These are phyloP conservation scores for Philaenus spumarius DNA, from an alignment of 1,140 invertebrate species.

Conservation along the genomic window DNA sequence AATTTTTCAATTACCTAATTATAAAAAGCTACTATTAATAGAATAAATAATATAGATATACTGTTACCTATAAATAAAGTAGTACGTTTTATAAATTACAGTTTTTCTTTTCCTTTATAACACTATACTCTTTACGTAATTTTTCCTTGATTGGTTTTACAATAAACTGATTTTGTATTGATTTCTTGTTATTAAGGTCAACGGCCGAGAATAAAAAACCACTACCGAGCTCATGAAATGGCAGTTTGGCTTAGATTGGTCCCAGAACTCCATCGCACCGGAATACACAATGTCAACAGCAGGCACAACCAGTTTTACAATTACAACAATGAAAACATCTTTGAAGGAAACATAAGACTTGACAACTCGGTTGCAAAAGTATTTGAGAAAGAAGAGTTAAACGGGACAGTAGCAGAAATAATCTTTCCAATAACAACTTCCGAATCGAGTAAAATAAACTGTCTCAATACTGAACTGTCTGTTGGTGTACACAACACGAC, in stretches of 20 bases:
- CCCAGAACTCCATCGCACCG: conserved; percentile 73
- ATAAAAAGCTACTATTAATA: too few relatives aligned
- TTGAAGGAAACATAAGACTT: conserved; percentile 69
- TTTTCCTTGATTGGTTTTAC: too few relatives aligned
- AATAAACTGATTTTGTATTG: too few relatives aligned
- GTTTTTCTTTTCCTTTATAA: too few relatives aligned
- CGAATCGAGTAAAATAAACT: conserved; percentile 37
- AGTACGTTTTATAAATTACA: too few relatives aligned
- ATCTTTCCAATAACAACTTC: conserved; percentile 44
- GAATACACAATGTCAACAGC: conserved; percentile 75
- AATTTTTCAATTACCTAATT: too few relatives aligned
- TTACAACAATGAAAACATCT: conserved; percentile 70
- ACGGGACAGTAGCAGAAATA: conserved; percentile 18
- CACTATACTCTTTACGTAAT: too few relatives aligned
- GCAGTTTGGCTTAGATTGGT: conserved; percentile 86
- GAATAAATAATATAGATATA: too few relatives aligned
- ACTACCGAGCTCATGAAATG: conserved; percentile 83
- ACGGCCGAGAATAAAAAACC: conserved; percentile 63
- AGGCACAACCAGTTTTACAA: conserved; percentile 74
- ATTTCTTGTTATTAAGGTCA: conserved; percentile 47
- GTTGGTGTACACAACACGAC: conserved; percentile 39
- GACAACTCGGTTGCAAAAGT: conserved; percentile 51
- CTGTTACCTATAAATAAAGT: too few relatives aligned
- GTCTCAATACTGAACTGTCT: conserved; percentile 3
- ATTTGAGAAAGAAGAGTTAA: background rate